Conservation (phyloP, 2,888 invertebrate species). For the Linyphia triangularis region DNA sequence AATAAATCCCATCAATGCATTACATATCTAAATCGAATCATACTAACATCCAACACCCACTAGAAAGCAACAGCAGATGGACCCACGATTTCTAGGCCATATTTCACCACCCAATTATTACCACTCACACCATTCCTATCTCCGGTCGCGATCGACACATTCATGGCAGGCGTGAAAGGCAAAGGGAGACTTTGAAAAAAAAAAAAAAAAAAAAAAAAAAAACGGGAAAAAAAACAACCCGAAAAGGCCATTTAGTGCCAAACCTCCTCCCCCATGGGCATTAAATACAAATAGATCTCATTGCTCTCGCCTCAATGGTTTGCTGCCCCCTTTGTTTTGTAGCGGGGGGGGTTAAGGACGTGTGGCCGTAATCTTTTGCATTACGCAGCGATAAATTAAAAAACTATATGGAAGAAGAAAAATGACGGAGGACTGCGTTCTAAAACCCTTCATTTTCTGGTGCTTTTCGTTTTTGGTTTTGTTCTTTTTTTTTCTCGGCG, state of each 20-base stretch:
- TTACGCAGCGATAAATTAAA: slow-evolving; percentile 63
- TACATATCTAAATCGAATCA: neutral
- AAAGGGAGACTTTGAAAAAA: neutral
- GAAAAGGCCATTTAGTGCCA: slow-evolving; percentile 47
- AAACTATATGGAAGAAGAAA: slow-evolving; percentile 12
- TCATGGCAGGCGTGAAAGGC: slow-evolving; percentile 19
- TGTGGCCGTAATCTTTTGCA: slow-evolving; percentile 63
- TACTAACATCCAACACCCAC: neutral
- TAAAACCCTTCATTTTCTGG: slow-evolving; percentile 56
- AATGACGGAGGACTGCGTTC: slow-evolving; percentile 1
- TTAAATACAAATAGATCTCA: slow-evolving; percentile 74
- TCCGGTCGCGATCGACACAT: neutral
- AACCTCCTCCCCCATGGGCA: slow-evolving; percentile 34
- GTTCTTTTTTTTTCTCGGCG: slow-evolving; percentile 18
- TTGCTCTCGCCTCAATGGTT: slow-evolving; percentile 70
- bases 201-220: neutral
- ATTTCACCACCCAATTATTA: slow-evolving; percentile 49
- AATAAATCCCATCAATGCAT: too few relatives aligned
- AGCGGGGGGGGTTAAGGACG: slow-evolving; percentile 63
- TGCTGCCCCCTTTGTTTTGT: slow-evolving; percentile 62
- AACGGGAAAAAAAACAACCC: neutral
- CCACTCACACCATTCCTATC: neutral
- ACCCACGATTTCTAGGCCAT: neutral
- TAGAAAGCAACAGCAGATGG: neutral
- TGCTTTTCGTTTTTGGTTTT: slow-evolving; percentile 14